Evolutionary conservation across 1,140 invertebrate species (phyloP).

Genomic region (Bombus polaris): DNA sequence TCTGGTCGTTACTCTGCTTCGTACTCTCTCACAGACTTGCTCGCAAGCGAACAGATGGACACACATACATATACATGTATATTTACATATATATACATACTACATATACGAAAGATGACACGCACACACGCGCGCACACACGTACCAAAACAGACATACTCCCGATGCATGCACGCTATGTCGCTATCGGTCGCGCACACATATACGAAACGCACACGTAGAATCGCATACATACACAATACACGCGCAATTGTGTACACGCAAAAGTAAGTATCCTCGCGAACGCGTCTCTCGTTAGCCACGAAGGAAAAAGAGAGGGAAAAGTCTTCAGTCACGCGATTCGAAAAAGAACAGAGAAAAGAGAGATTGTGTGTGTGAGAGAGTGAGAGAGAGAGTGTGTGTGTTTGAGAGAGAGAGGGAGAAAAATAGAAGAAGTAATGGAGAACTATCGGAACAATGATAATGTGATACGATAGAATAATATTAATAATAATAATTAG

Average conservation of each 20-base stretch:
- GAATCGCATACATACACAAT: conserved; percentile 8
- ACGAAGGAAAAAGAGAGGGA: neutral
- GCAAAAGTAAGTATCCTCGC: conserved; percentile 23
- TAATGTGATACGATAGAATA: conserved; percentile 71
- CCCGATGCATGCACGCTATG: conserved; percentile 25
- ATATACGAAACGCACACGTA: neutral
- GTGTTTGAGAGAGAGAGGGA: conserved; percentile 27
- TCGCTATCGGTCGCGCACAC: conserved; percentile 17
- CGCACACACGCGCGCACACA: neutral
- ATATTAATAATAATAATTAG: conserved; percentile 68
- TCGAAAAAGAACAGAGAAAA: neutral
- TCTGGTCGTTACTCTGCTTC: conserved; percentile 45
- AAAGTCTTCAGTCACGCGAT: conserved; percentile 4
- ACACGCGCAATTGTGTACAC: conserved; percentile 23
- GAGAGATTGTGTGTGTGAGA: neutral
- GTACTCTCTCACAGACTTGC: conserved; percentile 28
- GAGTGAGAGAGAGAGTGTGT: neutral
- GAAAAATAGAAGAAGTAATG: conserved; percentile 36
- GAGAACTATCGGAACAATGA: conserved; percentile 73
- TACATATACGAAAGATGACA: neutral
- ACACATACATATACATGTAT: conserved; percentile 24
- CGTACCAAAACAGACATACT: neutral
- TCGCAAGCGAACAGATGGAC: conserved; percentile 29
- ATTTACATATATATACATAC: conserved; percentile 18
- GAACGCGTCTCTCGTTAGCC: conserved; percentile 12